Conservation (phyloP, 2,797 vertebrate genomes). For the Chaunax sp. region DNA sequence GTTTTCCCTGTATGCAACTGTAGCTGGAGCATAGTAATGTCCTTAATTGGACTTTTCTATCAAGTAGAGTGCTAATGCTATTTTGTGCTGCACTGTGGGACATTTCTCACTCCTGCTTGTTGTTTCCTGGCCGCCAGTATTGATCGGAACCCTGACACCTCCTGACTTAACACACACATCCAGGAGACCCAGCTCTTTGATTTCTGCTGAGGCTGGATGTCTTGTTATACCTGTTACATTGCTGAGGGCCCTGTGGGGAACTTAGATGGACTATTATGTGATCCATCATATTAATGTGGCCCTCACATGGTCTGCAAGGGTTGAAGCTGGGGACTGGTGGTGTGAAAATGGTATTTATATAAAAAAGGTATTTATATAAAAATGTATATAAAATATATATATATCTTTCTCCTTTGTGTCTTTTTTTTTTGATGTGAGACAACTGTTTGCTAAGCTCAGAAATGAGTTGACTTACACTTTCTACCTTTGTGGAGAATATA, state of each 20-base stretch:
- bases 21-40: not conserved
- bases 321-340: slow-evolving; percentile 4
- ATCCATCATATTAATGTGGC: slow-evolving; percentile 34
- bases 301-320: slow-evolving; percentile 2
- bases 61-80: slow-evolving; percentile 21
- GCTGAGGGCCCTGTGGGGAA: slow-evolving; percentile 24
- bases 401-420: too few species aligned
- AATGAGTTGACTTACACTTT: slow-evolving; percentile 60
- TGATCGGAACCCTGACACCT: slow-evolving; percentile 66
- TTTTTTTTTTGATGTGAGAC: not conserved
- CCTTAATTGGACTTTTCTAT: slow-evolving; percentile 7
- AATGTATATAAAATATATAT: too few species aligned
- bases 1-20: not conserved
- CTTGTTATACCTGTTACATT: slow-evolving; percentile 39
- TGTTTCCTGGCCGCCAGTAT: slow-evolving; percentile 65
- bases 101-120: slow-evolving; percentile 33
- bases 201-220: slow-evolving; percentile 64
- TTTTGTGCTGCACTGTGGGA: slow-evolving; percentile 33
- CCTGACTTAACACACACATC: slow-evolving; percentile 65
- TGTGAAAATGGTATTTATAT: too few species aligned
- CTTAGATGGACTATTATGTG: slow-evolving; percentile 29
- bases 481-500: slow-evolving; percentile 50
- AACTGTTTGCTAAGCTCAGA: slow-evolving; percentile 31
- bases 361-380: too few species aligned
- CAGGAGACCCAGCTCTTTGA: slow-evolving; percentile 61